These are phyloP conservation scores for Poecile atricapillus DNA, from an alignment of 2,113 vertebrate genomes.

Conservation along the genomic window DNA sequence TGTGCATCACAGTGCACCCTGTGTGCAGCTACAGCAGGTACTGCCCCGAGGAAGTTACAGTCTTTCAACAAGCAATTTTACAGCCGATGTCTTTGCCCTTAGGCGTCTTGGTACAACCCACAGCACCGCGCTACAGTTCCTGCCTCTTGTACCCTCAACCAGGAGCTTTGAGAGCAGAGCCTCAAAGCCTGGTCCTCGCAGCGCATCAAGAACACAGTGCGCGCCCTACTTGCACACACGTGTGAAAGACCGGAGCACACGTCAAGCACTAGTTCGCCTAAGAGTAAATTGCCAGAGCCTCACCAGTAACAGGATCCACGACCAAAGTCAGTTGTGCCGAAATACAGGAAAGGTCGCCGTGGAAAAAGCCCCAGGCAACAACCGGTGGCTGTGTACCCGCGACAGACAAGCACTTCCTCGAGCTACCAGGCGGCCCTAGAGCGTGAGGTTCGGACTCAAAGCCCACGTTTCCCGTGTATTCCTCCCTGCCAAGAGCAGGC, in stretches of 20 bases:
- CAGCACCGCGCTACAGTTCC: not conserved
- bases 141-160: not conserved
- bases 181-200: not conserved
- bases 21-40: not conserved
- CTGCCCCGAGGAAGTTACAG: not conserved
- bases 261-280: not conserved
- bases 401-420: not conserved
- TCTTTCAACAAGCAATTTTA: not conserved
- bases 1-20: rapidly evolving
- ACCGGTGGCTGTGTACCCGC: not conserved
- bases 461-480: not conserved
- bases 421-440: not conserved
- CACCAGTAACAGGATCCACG: not conserved
- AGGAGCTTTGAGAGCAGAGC: not conserved
- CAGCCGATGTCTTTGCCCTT: not conserved
- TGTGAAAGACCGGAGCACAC: not conserved
- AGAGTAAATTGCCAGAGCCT: not conserved
- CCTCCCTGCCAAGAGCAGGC: not conserved
- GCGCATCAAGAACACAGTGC: not conserved
- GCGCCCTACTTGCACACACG: not conserved
- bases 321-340: not conserved
- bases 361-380: not conserved
- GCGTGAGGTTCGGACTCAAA: not conserved
- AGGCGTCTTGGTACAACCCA: not conserved
- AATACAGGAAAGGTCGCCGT: not conserved